phyloP scores from a whole-genome alignment of 2,888 invertebrate species.

The Drosophila koepferae region DNA sequence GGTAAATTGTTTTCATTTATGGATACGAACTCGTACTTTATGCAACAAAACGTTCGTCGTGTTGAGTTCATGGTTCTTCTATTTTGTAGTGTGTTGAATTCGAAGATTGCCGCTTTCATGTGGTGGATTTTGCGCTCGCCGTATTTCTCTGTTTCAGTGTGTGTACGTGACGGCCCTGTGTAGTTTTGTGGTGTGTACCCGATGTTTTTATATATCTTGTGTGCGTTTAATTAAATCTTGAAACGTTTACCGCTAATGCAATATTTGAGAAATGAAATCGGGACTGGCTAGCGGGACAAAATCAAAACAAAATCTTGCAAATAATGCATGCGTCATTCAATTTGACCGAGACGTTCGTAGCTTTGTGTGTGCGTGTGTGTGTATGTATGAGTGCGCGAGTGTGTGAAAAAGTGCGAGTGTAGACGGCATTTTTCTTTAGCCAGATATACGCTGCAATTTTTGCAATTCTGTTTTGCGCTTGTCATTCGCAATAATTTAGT shows the following conservation, averaged over 20 bases:
- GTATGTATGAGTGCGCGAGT: slow-evolving; percentile 5
- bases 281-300: slow-evolving; percentile 15
- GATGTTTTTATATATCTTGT: slow-evolving; percentile 62
- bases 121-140: slow-evolving; percentile 71
- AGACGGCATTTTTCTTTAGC: slow-evolving; percentile 72
- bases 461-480: slow-evolving; percentile 72
- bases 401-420: slow-evolving; percentile 54
- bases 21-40: slow-evolving; percentile 60
- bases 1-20: slow-evolving; percentile 47
- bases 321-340: slow-evolving; percentile 54
- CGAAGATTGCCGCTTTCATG: slow-evolving; percentile 64
- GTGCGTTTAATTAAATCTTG: slow-evolving; percentile 58
- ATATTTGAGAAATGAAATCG: slow-evolving; percentile 16
- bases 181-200: slow-evolving; percentile 66
- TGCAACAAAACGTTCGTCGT: slow-evolving; percentile 70
- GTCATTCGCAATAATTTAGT: slow-evolving; percentile 76
- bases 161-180: slow-evolving; percentile 55
- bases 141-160: slow-evolving; percentile 44
- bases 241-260: slow-evolving; percentile 30
- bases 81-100: slow-evolving; percentile 73
- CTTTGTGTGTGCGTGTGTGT: slow-evolving; percentile 13
- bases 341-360: slow-evolving; percentile 21
- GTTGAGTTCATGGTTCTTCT: slow-evolving; percentile 74
- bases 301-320: slow-evolving; percentile 51
- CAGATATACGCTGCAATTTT: slow-evolving; percentile 72